Conservation (phyloP, 2,797 vertebrate genomes). For the Notamacropus eugenii region DNA sequence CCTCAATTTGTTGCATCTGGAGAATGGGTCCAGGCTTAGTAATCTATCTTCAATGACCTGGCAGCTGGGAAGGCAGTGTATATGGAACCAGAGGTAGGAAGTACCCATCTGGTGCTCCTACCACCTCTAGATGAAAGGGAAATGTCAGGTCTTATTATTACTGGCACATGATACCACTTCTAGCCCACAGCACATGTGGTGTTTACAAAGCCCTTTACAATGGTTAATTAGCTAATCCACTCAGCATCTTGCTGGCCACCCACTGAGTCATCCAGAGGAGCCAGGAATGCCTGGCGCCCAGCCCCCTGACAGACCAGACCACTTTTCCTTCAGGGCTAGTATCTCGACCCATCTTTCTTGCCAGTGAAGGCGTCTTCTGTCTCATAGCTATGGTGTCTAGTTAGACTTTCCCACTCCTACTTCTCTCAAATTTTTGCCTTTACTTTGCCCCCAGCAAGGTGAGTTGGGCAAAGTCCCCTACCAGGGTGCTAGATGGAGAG, state of each 20-base stretch:
- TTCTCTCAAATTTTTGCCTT: neutral
- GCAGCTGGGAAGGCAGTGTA: neutral
- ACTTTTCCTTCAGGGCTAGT: neutral
- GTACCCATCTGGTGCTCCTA: neutral
- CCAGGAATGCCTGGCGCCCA: constrained; percentile 2
- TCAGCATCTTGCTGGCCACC: constrained; percentile 7
- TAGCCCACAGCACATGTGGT: neutral
- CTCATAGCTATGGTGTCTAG: neutral
- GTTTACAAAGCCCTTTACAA: constrained; percentile 19
- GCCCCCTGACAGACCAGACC: neutral
- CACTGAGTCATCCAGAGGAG: constrained; percentile 1
- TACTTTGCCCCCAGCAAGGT: neutral
- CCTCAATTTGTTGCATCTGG: neutral
- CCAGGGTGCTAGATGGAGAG: neutral
- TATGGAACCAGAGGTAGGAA: neutral
- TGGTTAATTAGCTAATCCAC: neutral
- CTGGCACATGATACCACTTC: neutral
- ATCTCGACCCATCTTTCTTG: neutral
- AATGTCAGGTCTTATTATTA: constrained; percentile 12
- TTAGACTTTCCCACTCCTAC: neutral
- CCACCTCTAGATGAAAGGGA: neutral
- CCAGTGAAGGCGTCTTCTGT: neutral
- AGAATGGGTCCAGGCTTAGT: neutral
- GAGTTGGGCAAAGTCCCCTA: neutral
- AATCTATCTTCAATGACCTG: neutral